Conservation (phyloP, 2,888 invertebrate species). For the Lamproptera curius region DNA sequence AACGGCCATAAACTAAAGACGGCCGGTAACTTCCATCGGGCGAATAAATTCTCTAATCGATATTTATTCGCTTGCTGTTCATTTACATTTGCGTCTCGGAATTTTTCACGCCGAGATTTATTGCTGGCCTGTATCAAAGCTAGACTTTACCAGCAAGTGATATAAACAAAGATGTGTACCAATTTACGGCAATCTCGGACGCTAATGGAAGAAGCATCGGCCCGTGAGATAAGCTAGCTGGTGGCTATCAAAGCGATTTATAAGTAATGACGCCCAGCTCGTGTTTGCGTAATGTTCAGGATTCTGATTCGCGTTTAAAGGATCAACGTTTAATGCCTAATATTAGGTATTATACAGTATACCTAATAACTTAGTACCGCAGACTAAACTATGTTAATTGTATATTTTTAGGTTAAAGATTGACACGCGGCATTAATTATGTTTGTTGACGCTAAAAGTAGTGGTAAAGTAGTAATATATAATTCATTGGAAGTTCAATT, state of each 20-base stretch:
- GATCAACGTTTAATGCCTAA: constrained; percentile 7
- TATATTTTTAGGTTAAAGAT: too few species aligned
- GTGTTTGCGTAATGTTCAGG: constrained; percentile 8
- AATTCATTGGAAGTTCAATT: too few species aligned
- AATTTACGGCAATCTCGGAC: constrained; percentile 18
- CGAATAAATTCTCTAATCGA: background rate
- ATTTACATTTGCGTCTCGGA: background rate
- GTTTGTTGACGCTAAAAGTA: too few species aligned
- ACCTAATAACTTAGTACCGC: too few species aligned
- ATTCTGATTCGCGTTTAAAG: constrained; percentile 3
- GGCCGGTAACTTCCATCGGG: too few species aligned
- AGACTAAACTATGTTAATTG: background rate
- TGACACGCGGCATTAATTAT: too few species aligned
- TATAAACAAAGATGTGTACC: constrained; percentile 19
- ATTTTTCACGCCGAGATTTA: constrained; percentile 9
- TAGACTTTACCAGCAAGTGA: constrained; percentile 13
- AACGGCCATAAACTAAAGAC: too few species aligned
- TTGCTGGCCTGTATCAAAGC: constrained; percentile 4
- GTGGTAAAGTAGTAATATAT: too few species aligned
- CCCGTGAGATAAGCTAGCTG: constrained; percentile 17
- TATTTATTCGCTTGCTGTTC: background rate
- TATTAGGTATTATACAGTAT: constrained; percentile 3
- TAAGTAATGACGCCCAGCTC: constrained; percentile 15
- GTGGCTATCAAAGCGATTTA: constrained; percentile 17
- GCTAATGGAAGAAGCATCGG: constrained; percentile 21